These are phyloP conservation scores for Pimephales promelas DNA, from an alignment of 2,113 vertebrate species.

Conservation along the genomic window DNA sequence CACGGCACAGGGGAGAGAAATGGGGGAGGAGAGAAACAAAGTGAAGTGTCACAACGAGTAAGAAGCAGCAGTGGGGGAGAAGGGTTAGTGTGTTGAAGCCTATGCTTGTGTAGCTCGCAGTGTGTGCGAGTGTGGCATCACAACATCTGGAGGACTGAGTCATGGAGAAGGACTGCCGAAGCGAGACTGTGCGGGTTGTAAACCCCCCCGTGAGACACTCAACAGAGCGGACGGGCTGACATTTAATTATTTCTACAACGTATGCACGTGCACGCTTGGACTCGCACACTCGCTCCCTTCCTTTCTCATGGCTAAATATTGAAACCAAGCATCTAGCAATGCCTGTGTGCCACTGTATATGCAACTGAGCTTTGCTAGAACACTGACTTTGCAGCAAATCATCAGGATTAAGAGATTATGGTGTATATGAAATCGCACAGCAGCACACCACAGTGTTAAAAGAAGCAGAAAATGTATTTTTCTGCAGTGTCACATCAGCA, in stretches of 20 bases:
- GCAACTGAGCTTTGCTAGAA: neutral
- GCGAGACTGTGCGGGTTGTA: constrained; percentile 57
- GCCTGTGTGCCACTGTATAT: constrained; percentile 28
- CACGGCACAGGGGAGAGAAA: constrained; percentile 45
- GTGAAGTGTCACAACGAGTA: constrained; percentile 47
- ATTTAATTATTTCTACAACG: constrained; percentile 71
- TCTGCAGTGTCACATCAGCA: neutral
- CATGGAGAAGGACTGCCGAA: constrained; percentile 55
- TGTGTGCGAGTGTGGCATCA: constrained; percentile 17
- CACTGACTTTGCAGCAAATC: constrained; percentile 32
- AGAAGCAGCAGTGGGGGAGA: constrained; percentile 42
- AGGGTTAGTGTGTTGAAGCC: constrained; percentile 12
- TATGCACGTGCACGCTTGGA: constrained; percentile 48
- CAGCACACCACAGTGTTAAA: neutral
- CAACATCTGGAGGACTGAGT: constrained; percentile 55
- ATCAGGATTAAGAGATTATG: constrained; percentile 44
- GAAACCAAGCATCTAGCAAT: neutral
- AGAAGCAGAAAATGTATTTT: constrained; percentile 22
- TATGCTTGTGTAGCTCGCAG: neutral
- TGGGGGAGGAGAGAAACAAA: constrained; percentile 41
- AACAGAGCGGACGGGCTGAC: constrained; percentile 58
- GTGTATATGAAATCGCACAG: constrained; percentile 17
- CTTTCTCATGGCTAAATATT: constrained; percentile 7
- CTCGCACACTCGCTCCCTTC: neutral
- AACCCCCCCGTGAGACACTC: constrained; percentile 64